Evolutionary conservation across 1,140 invertebrate species (phyloP).

Genomic region (Agrypnia vestita): DNA sequence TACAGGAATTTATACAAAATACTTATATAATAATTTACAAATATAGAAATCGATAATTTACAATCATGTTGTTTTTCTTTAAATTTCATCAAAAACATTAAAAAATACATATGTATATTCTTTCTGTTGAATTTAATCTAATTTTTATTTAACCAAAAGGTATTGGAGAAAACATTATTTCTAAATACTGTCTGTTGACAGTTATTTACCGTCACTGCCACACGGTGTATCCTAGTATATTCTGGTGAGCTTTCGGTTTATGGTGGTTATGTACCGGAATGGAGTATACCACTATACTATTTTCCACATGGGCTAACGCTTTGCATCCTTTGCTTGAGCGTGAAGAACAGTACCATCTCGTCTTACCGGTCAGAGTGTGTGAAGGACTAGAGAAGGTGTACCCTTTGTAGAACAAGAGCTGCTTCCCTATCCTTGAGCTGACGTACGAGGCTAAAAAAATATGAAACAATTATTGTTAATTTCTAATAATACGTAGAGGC

Average conservation of each 20-base stretch:
- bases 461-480: too few species aligned
- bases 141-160: too few species aligned
- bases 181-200: neutral
- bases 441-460: conserved; percentile 33
- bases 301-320: conserved; percentile 60
- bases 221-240: neutral
- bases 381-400: conserved; percentile 44
- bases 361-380: conserved; percentile 36
- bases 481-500: too few species aligned
- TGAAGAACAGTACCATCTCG: conserved; percentile 65
- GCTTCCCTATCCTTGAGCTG: conserved; percentile 28
- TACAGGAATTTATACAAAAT: too few species aligned
- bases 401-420: conserved; percentile 23
- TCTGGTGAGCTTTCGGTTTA: conserved; percentile 10
- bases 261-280: conserved; percentile 37
- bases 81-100: too few species aligned
- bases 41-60: too few species aligned
- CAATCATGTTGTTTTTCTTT: too few species aligned
- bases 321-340: conserved; percentile 64
- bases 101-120: too few species aligned
- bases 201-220: conserved; percentile 25
- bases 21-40: too few species aligned
- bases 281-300: conserved; percentile 29
- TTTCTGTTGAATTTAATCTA: too few species aligned
- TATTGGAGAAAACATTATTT: too few species aligned